A percentile compares a stretch with the other conserved stretches of the same genome.
Evolutionary conservation across 2,888 invertebrate species (phyloP).

Genomic region (Athripsodes cinereus): DNA sequence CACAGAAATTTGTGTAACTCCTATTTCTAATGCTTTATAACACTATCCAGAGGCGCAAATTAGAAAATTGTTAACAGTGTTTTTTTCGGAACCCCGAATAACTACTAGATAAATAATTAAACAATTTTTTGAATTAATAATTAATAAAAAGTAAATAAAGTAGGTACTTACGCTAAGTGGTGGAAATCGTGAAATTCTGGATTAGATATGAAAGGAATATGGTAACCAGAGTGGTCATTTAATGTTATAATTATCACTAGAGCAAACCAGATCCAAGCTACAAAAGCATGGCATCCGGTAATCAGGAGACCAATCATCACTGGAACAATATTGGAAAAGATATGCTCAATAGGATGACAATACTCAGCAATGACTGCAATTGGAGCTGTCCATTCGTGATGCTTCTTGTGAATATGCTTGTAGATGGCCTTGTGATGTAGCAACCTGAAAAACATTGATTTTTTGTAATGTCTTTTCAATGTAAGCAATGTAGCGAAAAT

Average conservation of each 20-base stretch:
- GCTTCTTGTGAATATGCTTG: conserved; percentile 77
- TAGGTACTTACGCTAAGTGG: conserved; percentile 64
- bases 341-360: conserved; percentile 70
- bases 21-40: no score
- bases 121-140: no score
- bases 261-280: conserved; percentile 73
- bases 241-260: conserved; percentile 72
- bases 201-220: conserved; percentile 77
- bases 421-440: conserved; percentile 70
- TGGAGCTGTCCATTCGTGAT: conserved; percentile 86
- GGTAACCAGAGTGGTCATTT: conserved; percentile 80
- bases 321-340: conserved; percentile 71
- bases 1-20: no score
- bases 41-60: no score
- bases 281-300: conserved; percentile 71
- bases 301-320: conserved; percentile 67
- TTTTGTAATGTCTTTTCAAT: no score
- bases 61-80: no score
- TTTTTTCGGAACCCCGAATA: no score
- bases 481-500: no score
- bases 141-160: no score
- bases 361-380: conserved; percentile 77
- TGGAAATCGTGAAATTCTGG: conserved; percentile 86
- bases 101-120: no score
- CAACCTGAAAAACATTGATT: conserved; percentile 50